Evolutionary conservation across 2,888 invertebrate genomes (phyloP).

Genomic region (Troilus luridus): DNA sequence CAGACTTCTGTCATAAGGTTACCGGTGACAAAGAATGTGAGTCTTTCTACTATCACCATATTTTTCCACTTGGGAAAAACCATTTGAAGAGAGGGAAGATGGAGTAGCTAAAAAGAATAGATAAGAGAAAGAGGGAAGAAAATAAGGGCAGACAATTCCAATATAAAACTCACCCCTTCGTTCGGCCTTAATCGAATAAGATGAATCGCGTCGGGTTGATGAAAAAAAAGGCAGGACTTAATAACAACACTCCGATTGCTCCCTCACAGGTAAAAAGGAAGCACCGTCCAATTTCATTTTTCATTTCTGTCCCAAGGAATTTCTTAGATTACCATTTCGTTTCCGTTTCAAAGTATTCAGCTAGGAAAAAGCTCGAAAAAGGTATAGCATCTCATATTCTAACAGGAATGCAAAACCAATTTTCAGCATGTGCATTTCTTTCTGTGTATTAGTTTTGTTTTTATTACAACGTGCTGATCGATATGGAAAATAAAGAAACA

Average conservation of each 20-base stretch:
- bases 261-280: neutral
- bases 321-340: neutral
- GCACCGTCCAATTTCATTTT: neutral
- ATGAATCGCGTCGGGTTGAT: neutral
- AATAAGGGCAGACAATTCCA: neutral
- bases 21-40: neutral
- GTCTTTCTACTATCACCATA: neutral
- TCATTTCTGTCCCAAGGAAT: neutral
- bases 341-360: neutral
- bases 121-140: neutral
- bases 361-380: too few species aligned
- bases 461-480: too few species aligned
- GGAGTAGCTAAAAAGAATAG: slow-evolving; percentile 14
- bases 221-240: slow-evolving; percentile 17
- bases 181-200: slow-evolving; percentile 24
- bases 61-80: neutral
- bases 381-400: neutral
- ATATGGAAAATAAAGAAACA: too few species aligned
- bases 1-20: too few species aligned
- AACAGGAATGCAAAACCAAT: neutral
- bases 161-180: slow-evolving; percentile 11
- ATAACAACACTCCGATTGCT: neutral
- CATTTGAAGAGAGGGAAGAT: neutral
- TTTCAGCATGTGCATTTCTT: neutral
- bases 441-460: neutral